phyloP scores from a whole-genome alignment of 2,113 vertebrate genomes.

The Poeciliopsis occidentalis region DNA sequence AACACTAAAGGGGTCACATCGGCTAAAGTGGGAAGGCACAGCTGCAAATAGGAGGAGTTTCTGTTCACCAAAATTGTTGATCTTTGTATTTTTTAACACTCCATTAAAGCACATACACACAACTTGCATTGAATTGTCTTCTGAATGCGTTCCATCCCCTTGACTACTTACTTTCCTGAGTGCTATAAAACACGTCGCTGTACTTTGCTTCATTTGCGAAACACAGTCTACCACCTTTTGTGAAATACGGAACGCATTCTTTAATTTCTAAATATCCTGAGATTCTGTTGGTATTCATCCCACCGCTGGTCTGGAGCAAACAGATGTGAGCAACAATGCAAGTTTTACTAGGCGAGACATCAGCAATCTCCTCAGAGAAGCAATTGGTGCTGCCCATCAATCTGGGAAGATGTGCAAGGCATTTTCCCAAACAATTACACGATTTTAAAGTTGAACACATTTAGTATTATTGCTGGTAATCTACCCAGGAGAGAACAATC shows the following conservation, averaged over 20 bases:
- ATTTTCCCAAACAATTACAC: not conserved
- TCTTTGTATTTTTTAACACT: not conserved
- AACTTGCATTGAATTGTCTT: not conserved
- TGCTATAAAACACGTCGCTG: too few species aligned
- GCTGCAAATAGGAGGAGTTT: not conserved
- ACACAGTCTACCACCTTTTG: too few species aligned
- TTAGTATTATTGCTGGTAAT: not conserved
- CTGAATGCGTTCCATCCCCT: not conserved
- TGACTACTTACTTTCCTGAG: too few species aligned
- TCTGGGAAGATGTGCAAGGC: not conserved
- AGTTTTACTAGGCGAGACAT: not conserved
- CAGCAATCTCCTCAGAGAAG: not conserved
- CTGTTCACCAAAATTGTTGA: not conserved
- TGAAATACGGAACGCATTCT: too few species aligned
- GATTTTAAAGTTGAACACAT: not conserved
- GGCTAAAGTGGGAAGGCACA: not conserved
- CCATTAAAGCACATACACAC: not conserved
- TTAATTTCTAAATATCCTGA: too few species aligned
- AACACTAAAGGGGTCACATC: not conserved
- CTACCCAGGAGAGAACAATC: too few species aligned
- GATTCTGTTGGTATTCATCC: too few species aligned
- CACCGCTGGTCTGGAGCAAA: not conserved
- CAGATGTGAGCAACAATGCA: not conserved
- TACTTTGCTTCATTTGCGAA: too few species aligned
- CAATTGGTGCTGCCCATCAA: not conserved